These are phyloP conservation scores for Athetis lepigone DNA, from an alignment of 2,888 invertebrate genomes.

Conservation along the genomic window DNA sequence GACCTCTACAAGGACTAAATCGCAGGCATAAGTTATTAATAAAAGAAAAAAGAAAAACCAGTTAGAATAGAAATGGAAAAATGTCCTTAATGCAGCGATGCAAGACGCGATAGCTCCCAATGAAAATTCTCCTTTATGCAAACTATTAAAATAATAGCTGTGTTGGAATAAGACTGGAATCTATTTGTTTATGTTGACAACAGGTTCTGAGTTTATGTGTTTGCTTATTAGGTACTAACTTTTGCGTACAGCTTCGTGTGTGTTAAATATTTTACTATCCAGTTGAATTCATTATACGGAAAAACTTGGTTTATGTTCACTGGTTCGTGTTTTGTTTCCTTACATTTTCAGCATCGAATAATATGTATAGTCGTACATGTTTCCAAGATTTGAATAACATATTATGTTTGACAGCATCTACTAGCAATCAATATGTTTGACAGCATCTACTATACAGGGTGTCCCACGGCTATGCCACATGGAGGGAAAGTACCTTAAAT, in stretches of 20 bases:
- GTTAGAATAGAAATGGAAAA: too few species aligned
- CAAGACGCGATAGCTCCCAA: too few species aligned
- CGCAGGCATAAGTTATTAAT: too few species aligned
- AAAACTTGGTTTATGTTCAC: neutral
- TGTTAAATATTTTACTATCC: slow-evolving; percentile 13
- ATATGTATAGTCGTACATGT: too few species aligned
- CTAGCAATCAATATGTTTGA: neutral
- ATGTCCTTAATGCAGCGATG: too few species aligned
- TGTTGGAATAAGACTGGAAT: slow-evolving; percentile 26
- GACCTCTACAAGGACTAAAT: too few species aligned
- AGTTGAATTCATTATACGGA: neutral
- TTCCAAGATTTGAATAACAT: too few species aligned
- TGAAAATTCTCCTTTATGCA: slow-evolving; percentile 25
- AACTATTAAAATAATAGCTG: slow-evolving; percentile 31
- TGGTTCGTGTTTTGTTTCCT: neutral
- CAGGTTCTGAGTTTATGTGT: slow-evolving; percentile 24
- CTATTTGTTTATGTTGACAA: slow-evolving; percentile 39
- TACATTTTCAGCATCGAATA: neutral
- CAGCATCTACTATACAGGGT: too few species aligned
- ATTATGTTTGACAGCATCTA: too few species aligned
- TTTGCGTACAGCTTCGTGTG: slow-evolving; percentile 8
- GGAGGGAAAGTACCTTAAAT: too few species aligned
- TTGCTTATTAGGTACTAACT: slow-evolving; percentile 18
- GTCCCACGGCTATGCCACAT: too few species aligned
- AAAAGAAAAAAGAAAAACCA: too few species aligned